These are phyloP conservation scores for Oophaga pumilio DNA, from an alignment of 2,113 vertebrate species.

Conservation along the genomic window DNA sequence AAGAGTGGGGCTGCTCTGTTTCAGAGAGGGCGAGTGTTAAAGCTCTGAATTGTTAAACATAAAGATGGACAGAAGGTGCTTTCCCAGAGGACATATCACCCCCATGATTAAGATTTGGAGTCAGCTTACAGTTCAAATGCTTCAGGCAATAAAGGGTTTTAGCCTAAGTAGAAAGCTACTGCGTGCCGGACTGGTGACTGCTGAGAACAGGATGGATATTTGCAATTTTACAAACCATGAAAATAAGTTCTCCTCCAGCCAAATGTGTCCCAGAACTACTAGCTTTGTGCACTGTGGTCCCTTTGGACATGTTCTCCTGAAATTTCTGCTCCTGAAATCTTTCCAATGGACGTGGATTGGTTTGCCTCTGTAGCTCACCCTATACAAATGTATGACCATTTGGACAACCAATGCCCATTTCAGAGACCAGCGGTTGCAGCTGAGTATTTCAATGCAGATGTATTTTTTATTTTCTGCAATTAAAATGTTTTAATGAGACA, in stretches of 20 bases:
- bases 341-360: not conserved
- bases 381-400: no score
- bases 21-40: not conserved
- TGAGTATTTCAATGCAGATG: slow-evolving; percentile 65
- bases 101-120: not conserved
- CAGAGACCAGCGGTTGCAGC: not conserved
- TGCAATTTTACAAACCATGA: not conserved
- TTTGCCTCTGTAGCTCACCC: not conserved
- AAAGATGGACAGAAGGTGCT: slow-evolving; percentile 32
- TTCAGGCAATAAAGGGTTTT: slow-evolving; percentile 28
- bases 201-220: no score
- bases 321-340: not conserved
- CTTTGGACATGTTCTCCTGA: not conserved
- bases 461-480: slow-evolving; percentile 88
- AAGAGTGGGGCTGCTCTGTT: slow-evolving; percentile 48
- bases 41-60: slow-evolving; percentile 50
- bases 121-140: slow-evolving; percentile 58
- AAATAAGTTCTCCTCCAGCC: not conserved
- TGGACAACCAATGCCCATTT: not conserved
- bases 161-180: slow-evolving; percentile 25
- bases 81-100: slow-evolving; percentile 40
- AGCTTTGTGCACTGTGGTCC: no score
- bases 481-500: slow-evolving; percentile 99
- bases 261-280: not conserved
- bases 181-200: not conserved